phyloP scores from a whole-genome alignment of 2,113 vertebrate genomes.

The Etheostoma spectabile region DNA sequence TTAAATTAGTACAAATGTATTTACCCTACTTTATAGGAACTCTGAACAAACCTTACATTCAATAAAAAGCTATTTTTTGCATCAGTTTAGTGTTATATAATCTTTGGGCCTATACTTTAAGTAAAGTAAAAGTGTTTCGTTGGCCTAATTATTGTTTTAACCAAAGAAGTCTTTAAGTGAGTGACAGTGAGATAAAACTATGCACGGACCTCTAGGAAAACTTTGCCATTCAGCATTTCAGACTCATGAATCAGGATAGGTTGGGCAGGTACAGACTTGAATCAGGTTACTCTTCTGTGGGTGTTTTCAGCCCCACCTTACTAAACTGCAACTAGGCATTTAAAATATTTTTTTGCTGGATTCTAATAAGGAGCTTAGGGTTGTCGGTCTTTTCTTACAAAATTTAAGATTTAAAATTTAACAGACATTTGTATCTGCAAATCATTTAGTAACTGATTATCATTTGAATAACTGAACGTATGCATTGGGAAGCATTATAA shows the following conservation, averaged over 20 bases:
- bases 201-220: not conserved
- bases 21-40: not conserved
- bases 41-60: not conserved
- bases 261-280: slow-evolving; percentile 73
- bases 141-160: slow-evolving; percentile 6
- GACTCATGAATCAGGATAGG: slow-evolving; percentile 59
- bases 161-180: not conserved
- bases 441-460: not conserved
- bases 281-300: slow-evolving; percentile 42
- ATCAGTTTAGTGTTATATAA: not conserved
- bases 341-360: not conserved
- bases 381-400: not conserved
- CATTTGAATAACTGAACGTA: not conserved
- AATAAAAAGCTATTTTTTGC: not conserved
- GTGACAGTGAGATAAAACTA: not conserved
- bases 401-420: too few species aligned
- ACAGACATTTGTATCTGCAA: not conserved
- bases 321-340: slow-evolving; percentile 46
- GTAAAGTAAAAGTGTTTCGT: not conserved
- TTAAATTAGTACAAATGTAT: not conserved
- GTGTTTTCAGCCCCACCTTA: slow-evolving; percentile 62
- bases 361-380: not conserved
- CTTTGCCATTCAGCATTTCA: slow-evolving; percentile 31
- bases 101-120: not conserved
- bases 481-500: not conserved